Base-by-base conservation (phyloP, 2,888 invertebrate genomes). In the Atethmia centrago region DNA sequence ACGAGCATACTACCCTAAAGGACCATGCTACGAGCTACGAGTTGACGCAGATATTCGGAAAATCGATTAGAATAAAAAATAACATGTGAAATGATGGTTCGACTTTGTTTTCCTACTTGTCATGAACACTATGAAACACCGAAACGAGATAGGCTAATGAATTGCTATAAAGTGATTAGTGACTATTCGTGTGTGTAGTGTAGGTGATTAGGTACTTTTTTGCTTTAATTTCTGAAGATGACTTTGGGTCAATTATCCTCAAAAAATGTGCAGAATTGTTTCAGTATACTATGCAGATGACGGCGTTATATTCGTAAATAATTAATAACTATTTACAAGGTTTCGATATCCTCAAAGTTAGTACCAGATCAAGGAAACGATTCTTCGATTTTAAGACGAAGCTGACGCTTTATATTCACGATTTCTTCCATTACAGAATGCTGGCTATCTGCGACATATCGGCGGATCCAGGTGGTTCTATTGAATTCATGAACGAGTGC, bases 401-500 rank as follows among this genome's bases (percentile, higher is more conserved):
- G 12, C 19, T 14, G n/a, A 0, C 16, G 1, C 2, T 28, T 19
- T 42, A 19, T 55, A 58, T 51, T 42, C 3, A 51, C 31, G 42
- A 28, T 45, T 47, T 12, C 21, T 61, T 65, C 72, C 12, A 42
- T 85, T 82, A 10, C 85, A 97, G 99, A 82, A 98, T 99, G 97
- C 95, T 99, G 80, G 98, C 98, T 7, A 99, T 99, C 89, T 99
- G 99, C 93, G 99, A 99, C 92, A 99, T 99, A 89, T 99, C 99
- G 0, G 99, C 99, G 0, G 99, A 99, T 95, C 99, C 99, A 0
- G 99, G 99, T 0, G 99, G 99, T 71, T 99, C 99, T 55, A 99
- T 99, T 74, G 99, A 99, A 91, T 99, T 99, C 92, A 99, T 99
- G 99, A 99, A 99, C 89, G 99, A 99, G 92, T 99, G 99, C 92